Evolutionary conservation across 1,140 invertebrate genomes (phyloP).

Genomic region (Anadara kagoshimensis): DNA sequence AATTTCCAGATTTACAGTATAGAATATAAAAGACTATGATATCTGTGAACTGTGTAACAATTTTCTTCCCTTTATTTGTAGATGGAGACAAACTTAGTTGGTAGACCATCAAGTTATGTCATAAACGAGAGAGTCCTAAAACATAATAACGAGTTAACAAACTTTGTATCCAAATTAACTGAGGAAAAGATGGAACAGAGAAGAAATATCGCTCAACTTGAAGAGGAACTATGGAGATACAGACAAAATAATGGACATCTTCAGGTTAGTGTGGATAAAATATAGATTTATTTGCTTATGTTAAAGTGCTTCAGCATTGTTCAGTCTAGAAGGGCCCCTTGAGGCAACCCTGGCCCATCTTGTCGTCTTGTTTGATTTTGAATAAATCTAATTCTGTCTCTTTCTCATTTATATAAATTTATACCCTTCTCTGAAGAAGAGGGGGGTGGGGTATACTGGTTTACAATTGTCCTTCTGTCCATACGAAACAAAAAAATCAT

Average conservation of each 20-base stretch:
- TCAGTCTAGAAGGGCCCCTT: no score
- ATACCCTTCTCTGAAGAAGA: no score
- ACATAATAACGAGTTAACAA: conserved; percentile 63
- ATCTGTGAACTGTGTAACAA: neutral
- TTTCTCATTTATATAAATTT: no score
- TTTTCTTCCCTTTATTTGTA: conserved; percentile 1
- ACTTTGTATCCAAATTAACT: conserved; percentile 56
- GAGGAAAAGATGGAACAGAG: conserved; percentile 66
- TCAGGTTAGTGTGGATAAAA: conserved; percentile 32
- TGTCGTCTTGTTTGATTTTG: no score
- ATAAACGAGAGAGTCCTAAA: conserved; percentile 57
- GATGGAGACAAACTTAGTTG: conserved; percentile 17
- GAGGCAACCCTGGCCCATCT: no score
- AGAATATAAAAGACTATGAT: neutral
- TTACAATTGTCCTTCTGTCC: no score
- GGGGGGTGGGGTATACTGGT: no score
- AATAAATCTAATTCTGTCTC: no score
- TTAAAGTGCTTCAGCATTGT: no score
- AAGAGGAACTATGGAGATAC: conserved; percentile 60
- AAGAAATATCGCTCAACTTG: conserved; percentile 51
- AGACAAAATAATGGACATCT: conserved; percentile 45
- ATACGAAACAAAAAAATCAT: no score
- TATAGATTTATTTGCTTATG: neutral
- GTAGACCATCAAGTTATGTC: conserved; percentile 22
- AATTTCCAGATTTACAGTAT: neutral